Evolutionary conservation across 2,797 vertebrate species (phyloP).

Genomic region (Phoebastria nigripes): DNA sequence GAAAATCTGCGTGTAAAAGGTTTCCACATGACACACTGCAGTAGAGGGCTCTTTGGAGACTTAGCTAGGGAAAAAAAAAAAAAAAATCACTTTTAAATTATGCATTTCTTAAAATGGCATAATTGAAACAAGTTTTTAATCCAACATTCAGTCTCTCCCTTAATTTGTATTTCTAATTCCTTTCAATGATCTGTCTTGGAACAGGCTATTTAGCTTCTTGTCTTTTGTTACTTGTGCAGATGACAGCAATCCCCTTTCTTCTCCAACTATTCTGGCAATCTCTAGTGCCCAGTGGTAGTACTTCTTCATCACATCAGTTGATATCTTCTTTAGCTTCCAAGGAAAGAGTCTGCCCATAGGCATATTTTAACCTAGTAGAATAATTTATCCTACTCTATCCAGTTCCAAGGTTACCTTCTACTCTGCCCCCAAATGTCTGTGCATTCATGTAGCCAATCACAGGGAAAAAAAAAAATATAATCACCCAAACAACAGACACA

Average conservation of each 20-base stretch:
- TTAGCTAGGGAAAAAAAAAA: not conserved
- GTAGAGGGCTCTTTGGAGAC: not conserved
- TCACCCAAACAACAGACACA: not conserved
- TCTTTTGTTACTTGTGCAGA: not conserved
- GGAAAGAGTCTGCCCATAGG: not conserved
- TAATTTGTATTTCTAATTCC: conserved; percentile 3
- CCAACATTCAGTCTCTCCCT: not conserved
- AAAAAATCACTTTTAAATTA: not conserved
- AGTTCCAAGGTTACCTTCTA: conserved; percentile 11
- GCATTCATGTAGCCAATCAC: not conserved
- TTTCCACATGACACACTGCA: not conserved
- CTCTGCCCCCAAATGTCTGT: not conserved
- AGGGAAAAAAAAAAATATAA: not conserved
- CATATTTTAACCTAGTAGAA: not conserved
- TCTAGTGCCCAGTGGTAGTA: not conserved
- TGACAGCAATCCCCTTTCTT: not conserved
- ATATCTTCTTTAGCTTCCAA: conserved; percentile 19
- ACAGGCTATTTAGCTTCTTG: not conserved
- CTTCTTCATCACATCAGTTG: not conserved
- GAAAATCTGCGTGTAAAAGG: not conserved
- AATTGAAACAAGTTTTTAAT: not conserved
- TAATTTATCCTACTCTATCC: not conserved
- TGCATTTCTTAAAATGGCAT: not conserved
- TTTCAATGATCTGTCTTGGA: not conserved
- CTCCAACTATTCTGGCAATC: not conserved